A percentile compares a stretch with the other conserved stretches of the same genome.
These are phyloP conservation scores for Drosophila nebulosa DNA, from an alignment of 1,140 invertebrate species.

Conservation along the genomic window DNA sequence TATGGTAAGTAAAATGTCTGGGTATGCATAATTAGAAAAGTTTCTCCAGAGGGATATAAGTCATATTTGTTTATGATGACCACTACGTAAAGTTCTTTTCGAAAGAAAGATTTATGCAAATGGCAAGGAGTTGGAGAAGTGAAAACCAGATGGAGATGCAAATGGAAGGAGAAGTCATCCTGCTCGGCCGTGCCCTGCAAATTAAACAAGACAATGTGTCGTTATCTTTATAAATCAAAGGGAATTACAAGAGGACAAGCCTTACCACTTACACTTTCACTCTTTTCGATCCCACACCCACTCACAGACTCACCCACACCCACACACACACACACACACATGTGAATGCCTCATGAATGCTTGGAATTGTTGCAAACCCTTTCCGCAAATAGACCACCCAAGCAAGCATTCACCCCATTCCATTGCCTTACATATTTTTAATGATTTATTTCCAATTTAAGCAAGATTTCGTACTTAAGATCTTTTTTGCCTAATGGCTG, in stretches of 20 bases:
- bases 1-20: constrained; percentile 30
- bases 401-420: neutral
- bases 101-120: constrained; percentile 53
- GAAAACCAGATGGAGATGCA: neutral
- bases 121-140: neutral
- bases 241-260: constrained; percentile 57
- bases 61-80: constrained; percentile 60
- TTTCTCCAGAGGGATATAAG: constrained; percentile 50
- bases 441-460: constrained; percentile 80
- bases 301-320: neutral
- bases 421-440: constrained; percentile 55
- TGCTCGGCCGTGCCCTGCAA: constrained; percentile 29
- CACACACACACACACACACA: neutral
- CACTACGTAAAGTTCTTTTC: constrained; percentile 24
- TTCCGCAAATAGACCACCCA: constrained; percentile 38
- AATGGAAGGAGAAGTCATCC: neutral
- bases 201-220: constrained; percentile 73
- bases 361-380: constrained; percentile 61
- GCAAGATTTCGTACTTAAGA: constrained; percentile 70
- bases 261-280: neutral
- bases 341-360: constrained; percentile 45
- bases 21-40: constrained; percentile 58
- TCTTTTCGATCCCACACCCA: neutral
- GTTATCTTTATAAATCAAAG: constrained; percentile 79
- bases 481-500: constrained; percentile 59